These are phyloP conservation scores for Phycodurus eques DNA, from an alignment of 2,113 vertebrate species.

Conservation along the genomic window DNA sequence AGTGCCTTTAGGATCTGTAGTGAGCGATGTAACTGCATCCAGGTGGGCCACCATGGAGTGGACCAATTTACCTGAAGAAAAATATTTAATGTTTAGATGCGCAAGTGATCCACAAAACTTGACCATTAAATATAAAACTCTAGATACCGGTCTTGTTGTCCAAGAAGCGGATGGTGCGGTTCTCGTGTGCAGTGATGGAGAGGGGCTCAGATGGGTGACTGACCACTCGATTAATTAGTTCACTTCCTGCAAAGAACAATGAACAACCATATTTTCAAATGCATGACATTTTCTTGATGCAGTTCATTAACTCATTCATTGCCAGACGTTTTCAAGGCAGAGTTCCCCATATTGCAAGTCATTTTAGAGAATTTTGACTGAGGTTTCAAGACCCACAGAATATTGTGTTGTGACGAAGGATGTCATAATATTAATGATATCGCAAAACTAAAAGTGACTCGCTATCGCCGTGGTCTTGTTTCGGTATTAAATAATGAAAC, in stretches of 20 bases:
- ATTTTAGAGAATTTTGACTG: too few species aligned
- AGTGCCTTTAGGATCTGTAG: constrained; percentile 85
- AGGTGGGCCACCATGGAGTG: constrained; percentile 92
- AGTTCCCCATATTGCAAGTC: too few species aligned
- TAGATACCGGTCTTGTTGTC: constrained; percentile 84
- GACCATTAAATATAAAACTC: neutral
- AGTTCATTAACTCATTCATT: neutral
- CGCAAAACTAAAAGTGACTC: too few species aligned
- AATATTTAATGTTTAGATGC: neutral
- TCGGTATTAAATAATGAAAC: too few species aligned
- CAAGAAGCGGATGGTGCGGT: constrained; percentile 86
- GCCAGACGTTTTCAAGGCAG: too few species aligned
- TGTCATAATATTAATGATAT: too few species aligned
- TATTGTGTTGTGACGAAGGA: too few species aligned
- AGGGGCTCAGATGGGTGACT: constrained; percentile 83
- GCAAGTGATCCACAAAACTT: neutral
- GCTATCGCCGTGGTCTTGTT: too few species aligned
- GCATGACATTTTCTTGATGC: neutral
- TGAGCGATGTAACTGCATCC: constrained; percentile 88
- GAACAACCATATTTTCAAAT: neutral
- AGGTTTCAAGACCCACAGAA: too few species aligned
- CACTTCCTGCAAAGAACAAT: constrained; percentile 69
- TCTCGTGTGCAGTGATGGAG: constrained; percentile 86
- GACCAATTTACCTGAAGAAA: constrained; percentile 76
- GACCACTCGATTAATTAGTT: constrained; percentile 86